Evolutionary conservation across 1,140 invertebrate genomes (phyloP).

Genomic region (Mizuhopecten yessoensis): DNA sequence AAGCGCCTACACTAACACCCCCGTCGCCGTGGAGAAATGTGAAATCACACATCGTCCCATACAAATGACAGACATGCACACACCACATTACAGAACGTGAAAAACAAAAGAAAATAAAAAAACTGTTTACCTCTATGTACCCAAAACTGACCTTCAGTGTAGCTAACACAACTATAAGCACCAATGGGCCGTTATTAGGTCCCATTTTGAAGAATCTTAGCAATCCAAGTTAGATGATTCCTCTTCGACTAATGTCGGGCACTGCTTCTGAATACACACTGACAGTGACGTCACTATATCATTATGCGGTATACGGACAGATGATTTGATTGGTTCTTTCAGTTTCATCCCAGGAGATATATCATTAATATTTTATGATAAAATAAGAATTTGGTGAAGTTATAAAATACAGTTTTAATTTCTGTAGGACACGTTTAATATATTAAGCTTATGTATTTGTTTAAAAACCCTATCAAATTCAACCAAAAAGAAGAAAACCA

Average conservation of each 20-base stretch:
- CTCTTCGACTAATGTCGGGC: conserved; percentile 36
- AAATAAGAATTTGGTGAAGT: not conserved
- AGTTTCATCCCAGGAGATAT: not conserved
- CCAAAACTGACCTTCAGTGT: conserved; percentile 68
- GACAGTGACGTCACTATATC: conserved; percentile 16
- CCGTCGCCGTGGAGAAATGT: not conserved
- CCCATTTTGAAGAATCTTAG: conserved; percentile 57
- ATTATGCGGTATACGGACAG: conserved; percentile 29
- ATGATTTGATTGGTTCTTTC: conserved; percentile 26
- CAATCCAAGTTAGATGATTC: conserved; percentile 34
- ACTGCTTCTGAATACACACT: conserved; percentile 33
- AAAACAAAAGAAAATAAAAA: conserved; percentile 43
- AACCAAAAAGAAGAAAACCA: not conserved
- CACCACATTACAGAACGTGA: not conserved
- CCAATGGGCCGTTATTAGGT: conserved; percentile 62
- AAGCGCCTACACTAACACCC: not conserved
- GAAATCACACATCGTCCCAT: conserved; percentile 18
- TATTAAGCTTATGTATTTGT: not conserved
- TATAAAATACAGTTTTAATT: not conserved
- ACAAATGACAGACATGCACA: not conserved
- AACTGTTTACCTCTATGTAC: conserved; percentile 68
- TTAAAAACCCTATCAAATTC: not conserved
- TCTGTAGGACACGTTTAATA: not conserved
- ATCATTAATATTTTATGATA: conserved; percentile 40
- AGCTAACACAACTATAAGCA: conserved; percentile 61